Evolutionary conservation across 2,113 vertebrate genomes (phyloP), one percentile per base, ranked within the genome.

Genomic region (Pyxicephalus adspersus): DNA sequence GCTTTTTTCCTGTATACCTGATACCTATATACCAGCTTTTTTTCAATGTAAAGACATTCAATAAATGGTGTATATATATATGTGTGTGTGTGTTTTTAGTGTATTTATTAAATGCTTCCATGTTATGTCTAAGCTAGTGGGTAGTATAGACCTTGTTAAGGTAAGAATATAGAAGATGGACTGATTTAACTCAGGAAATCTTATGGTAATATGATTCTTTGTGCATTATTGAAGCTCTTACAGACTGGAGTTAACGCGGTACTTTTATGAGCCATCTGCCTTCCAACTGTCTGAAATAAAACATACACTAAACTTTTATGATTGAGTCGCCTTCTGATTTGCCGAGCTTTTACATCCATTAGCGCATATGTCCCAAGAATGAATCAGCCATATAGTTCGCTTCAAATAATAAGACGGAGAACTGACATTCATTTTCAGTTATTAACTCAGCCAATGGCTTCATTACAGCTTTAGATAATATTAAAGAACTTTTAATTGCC

Each of bases 261-360:
- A 73, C 67, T 73, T 81, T 70, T 81, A 81, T 81, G 79, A 81
- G 68, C 79, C 79, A 81, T 73, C 68, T 81, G 79, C 66, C 67
- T 80, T 71, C 58, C 68, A 73, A 81, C 68, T 73, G 68, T 81
- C 68, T 64, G 58, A 64, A 81, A 81, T 81, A 73, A 81, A 81
- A 73, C 68, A 38, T 64, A 54, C 68, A 64, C 79, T 81, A 64
- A 81, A 81, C 58, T 73, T 81, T 81, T 81, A 81, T 73, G 26
- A 81, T 58, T 64, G 60, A 73, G 45, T 17, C 11, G 45, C 23
- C 78, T 72, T 55, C 79, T 81, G 79, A 81, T 73, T 54, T 73
- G 67, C 68, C 31, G 60, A 73, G 68, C 68, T 73, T 73, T 81
- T 73, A 81, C 50, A 81, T 73, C 79, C 28, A 81, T 81, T 73